Base-by-base conservation (phyloP, 1,140 invertebrate species). In the Epicauta chinensis region DNA sequence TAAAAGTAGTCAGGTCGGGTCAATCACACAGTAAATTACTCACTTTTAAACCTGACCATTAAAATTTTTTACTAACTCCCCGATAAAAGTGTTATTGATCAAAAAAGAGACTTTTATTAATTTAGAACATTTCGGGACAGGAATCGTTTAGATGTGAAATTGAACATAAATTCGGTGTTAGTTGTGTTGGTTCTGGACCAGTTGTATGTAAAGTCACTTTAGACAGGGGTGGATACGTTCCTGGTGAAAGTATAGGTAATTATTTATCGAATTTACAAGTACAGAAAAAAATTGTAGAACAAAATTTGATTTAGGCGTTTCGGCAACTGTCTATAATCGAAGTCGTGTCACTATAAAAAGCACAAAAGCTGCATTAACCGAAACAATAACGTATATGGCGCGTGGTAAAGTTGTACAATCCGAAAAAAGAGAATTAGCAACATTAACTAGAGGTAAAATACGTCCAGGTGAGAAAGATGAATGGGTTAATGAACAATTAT, bases 91-190 rank as follows among this genome's bases (percentile, higher is more conserved):
- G 45, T 36, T 12, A 43, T 36, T 46, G 15, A 36, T 35, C 17
- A 23, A 23, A 23, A 23, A 35, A 15, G 17, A 16, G 10, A 17
- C 15, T 60, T 49, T 39, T 53, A 49, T 56, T 65, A 63, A 65
- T 58, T 46, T 61, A 65, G 63, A 63, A 57, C 55, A 61, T 65
- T 65, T 65, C 63, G 60, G 59, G 61, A 59, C 74, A 94, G 91
- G 89, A 93, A 90, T 86, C 91, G 32, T 91, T 93, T 56, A 84
- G 88, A 58, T 89, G 90, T 67, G 91, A 91, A 72, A 82, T 93
- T 40, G 91, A 95, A 72, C 91, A 94, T 68, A 86, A 85, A 53
- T 76, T 95, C 48, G 91, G 91, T 34, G 82, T 93, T 36, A 86
- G 82, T 14, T 95, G 91, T 66, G 81, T 93, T 37, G 86, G 87